A percentile compares a stretch with the other conserved stretches of the same genome.
phyloP scores from a whole-genome alignment of 1,140 invertebrate species.

The Tachypleus tridentatus region DNA sequence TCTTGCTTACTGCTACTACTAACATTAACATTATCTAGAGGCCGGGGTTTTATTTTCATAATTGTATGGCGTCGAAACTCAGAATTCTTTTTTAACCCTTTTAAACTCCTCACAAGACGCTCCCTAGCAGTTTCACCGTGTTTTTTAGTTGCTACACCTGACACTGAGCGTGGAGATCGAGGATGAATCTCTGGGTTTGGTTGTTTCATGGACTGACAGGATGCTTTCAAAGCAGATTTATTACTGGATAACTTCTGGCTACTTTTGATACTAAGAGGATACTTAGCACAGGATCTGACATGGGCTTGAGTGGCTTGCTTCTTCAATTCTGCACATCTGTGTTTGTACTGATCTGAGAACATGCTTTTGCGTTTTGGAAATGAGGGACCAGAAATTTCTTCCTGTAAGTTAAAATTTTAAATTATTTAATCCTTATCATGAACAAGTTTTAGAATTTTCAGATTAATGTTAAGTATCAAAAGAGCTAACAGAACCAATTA shows the following conservation, averaged over 20 bases:
- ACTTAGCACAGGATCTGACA: slow-evolving; percentile 19
- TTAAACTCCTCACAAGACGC: slow-evolving; percentile 21
- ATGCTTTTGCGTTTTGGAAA: too few species aligned
- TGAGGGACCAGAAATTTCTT: too few species aligned
- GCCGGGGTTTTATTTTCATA: too few species aligned
- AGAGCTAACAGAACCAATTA: too few species aligned
- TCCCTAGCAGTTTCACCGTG: slow-evolving; percentile 21
- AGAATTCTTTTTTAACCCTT: slow-evolving; percentile 21
- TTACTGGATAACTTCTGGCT: slow-evolving; percentile 5
- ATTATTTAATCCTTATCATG: too few species aligned
- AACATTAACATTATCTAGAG: too few species aligned
- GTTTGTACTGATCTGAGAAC: too few species aligned
- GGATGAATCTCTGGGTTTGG: background rate
- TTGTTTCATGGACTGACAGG: slow-evolving; percentile 6
- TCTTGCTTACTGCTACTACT: too few species aligned
- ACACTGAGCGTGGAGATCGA: slow-evolving; percentile 9
- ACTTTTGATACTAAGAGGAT: slow-evolving; percentile 16
- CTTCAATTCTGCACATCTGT: too few species aligned
- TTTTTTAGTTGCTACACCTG: slow-evolving; percentile 7
- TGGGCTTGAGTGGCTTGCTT: slow-evolving; percentile 5
- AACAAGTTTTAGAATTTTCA: too few species aligned
- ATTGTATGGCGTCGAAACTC: slow-evolving; percentile 2
- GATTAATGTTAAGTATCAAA: too few species aligned
- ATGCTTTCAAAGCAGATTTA: background rate
- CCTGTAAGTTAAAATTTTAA: too few species aligned